These are phyloP conservation scores for Cettia cetti DNA, from an alignment of 2,113 vertebrate species.

Conservation along the genomic window DNA sequence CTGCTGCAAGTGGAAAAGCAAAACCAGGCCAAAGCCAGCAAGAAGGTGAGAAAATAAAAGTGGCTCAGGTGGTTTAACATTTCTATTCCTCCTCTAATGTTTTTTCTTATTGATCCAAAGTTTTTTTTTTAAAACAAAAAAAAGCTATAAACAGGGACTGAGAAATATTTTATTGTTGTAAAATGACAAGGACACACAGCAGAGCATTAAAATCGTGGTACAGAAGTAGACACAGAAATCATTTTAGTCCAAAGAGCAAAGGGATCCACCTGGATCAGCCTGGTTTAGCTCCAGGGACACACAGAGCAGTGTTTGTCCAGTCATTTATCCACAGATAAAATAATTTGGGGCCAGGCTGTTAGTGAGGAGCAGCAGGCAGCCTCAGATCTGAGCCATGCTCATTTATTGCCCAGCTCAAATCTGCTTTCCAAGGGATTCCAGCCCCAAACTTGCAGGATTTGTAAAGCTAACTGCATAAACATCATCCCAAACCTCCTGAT, in stretches of 20 bases:
- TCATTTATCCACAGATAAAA: not conserved
- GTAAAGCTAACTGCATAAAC: not conserved
- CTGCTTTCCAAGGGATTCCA: slow-evolving; percentile 61
- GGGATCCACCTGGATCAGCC: not conserved
- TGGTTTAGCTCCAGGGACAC: not conserved
- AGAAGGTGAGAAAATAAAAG: slow-evolving; percentile 72
- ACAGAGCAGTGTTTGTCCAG: slow-evolving; percentile 34
- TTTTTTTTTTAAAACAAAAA: not conserved
- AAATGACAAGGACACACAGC: not conserved
- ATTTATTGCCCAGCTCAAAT: slow-evolving; percentile 43
- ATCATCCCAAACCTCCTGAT: not conserved
- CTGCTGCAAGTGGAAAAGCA: slow-evolving; percentile 73
- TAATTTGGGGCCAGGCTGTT: slow-evolving; percentile 4
- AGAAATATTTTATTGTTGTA: not conserved
- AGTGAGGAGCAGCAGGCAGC: slow-evolving; percentile 60
- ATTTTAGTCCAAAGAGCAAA: not conserved
- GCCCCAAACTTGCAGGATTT: slow-evolving; percentile 49
- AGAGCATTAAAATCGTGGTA: not conserved
- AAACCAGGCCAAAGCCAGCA: slow-evolving; percentile 49
- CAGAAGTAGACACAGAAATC: not conserved
- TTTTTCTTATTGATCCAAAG: not conserved
- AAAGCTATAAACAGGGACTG: too few relatives aligned
- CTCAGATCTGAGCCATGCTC: slow-evolving; percentile 66
- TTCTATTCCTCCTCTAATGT: not conserved
- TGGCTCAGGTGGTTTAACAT: not conserved